A percentile compares a stretch with the other conserved stretches of the same genome.
Conservation (phyloP, 1,140 invertebrate genomes). For the Mycetomoellerius zeteki region DNA sequence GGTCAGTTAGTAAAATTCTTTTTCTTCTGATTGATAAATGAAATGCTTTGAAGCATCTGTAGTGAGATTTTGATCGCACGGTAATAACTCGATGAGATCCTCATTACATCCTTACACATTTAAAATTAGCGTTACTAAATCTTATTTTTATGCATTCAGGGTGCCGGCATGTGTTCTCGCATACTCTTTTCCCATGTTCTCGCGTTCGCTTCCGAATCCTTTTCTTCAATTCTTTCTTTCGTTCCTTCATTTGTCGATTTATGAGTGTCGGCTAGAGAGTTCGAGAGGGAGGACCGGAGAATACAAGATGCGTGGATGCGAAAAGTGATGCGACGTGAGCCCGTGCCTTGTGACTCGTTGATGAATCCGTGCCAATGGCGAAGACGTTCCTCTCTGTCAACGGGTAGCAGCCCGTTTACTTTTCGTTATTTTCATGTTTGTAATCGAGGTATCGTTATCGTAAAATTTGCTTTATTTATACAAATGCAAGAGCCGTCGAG, state of each 20-base stretch:
- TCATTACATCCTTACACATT: conserved; percentile 83
- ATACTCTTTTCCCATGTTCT: conserved; percentile 70
- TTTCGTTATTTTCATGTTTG: not conserved
- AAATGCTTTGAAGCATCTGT: too few species aligned
- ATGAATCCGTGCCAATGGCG: conserved; percentile 10
- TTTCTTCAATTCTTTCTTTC: conserved; percentile 67
- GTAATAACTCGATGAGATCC: conserved; percentile 62
- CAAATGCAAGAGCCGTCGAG: conserved; percentile 29
- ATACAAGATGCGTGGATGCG: conserved; percentile 83
- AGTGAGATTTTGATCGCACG: too few species aligned
- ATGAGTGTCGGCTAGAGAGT: conserved; percentile 74
- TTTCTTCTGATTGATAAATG: too few species aligned
- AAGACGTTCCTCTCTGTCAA: conserved; percentile 10
- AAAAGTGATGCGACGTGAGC: conserved; percentile 59
- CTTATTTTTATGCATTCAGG: conserved; percentile 80
- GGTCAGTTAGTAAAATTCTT: too few species aligned
- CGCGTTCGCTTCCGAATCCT: conserved; percentile 72
- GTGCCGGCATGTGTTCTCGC: conserved; percentile 74
- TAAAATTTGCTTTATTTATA: conserved; percentile 45
- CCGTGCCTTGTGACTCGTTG: conserved; percentile 26
- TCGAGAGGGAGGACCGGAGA: conserved; percentile 80
- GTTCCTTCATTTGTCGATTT: conserved; percentile 61
- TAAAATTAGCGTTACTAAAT: conserved; percentile 80
- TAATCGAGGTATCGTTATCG: conserved; percentile 2
- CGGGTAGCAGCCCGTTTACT: not conserved